A percentile compares a stretch with the other conserved stretches of the same genome.
Conservation (phyloP, 2,797 vertebrate species). For the Cossypha caffra region DNA sequence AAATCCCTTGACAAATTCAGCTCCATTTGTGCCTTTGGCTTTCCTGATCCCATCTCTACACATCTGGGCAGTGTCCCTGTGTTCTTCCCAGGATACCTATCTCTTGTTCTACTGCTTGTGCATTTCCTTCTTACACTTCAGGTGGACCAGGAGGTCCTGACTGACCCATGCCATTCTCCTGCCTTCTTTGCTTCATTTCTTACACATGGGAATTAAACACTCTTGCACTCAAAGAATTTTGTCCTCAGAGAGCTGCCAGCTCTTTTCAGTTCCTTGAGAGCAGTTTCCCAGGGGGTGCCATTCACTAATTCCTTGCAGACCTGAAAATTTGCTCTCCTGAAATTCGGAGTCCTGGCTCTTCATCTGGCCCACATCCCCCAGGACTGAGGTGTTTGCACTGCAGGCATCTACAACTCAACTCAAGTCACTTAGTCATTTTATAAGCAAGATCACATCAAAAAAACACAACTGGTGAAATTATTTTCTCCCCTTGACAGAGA, state of each 20-base stretch:
- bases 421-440: background rate
- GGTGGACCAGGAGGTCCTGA: background rate
- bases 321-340: background rate
- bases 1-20: background rate
- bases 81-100: background rate
- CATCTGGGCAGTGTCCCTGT: background rate
- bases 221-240: background rate
- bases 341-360: background rate
- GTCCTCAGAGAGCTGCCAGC: background rate
- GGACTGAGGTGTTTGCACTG: background rate
- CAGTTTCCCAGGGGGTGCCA: background rate
- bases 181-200: background rate
- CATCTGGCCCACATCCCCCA: background rate
- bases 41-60: background rate
- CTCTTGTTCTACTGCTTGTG: background rate
- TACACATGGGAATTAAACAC: accelerated
- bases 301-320: background rate
- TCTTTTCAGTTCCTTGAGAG: background rate
- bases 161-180: background rate
- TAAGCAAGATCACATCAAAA: background rate
- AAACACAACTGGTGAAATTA: background rate
- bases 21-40: background rate
- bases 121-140: background rate
- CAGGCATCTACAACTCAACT: accelerated
- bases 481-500: background rate